These are phyloP conservation scores for Phengaris arion DNA, from an alignment of 2,888 invertebrate species.

Conservation along the genomic window DNA sequence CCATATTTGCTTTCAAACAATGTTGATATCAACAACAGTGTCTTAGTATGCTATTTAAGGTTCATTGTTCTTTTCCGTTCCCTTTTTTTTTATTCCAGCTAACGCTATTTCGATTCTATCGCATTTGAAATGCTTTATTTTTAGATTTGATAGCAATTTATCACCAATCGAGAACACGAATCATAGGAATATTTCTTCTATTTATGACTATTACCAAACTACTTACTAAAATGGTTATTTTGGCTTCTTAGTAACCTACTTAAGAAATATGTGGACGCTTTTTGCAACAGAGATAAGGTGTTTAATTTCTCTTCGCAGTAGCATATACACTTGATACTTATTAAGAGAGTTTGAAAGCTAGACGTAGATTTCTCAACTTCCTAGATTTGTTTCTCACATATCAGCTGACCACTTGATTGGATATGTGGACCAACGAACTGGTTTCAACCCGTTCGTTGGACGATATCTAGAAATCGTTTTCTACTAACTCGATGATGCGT, in stretches of 20 bases:
- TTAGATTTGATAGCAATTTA: conserved; percentile 14
- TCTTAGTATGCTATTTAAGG: conserved; percentile 8
- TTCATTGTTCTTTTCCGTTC: conserved; percentile 3
- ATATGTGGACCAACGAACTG: conserved; percentile 76
- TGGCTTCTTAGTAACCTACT: not conserved
- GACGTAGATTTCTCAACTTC: conserved; percentile 61
- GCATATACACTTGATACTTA: not conserved
- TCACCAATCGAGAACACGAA: conserved; percentile 1
- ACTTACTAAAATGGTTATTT: not conserved
- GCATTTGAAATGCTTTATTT: conserved; percentile 23
- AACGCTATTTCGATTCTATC: conserved; percentile 1
- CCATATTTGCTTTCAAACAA: not conserved
- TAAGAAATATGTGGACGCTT: not conserved
- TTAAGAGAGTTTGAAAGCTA: conserved; percentile 39
- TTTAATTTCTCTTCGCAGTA: not conserved
- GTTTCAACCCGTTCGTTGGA: conserved; percentile 66
- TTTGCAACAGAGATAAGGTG: conserved; percentile 1
- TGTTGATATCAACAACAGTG: conserved; percentile 1
- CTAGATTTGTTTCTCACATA: conserved; percentile 69
- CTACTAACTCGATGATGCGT: conserved; percentile 74
- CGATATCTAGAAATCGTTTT: conserved; percentile 72
- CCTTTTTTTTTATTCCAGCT: not conserved
- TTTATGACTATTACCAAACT: not conserved
- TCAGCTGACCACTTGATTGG: conserved; percentile 67
- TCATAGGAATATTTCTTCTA: not conserved